A percentile compares a stretch with the other conserved stretches of the same genome.
phyloP scores from a whole-genome alignment of 2,113 vertebrate genomes.

The Dasyurus viverrinus region DNA sequence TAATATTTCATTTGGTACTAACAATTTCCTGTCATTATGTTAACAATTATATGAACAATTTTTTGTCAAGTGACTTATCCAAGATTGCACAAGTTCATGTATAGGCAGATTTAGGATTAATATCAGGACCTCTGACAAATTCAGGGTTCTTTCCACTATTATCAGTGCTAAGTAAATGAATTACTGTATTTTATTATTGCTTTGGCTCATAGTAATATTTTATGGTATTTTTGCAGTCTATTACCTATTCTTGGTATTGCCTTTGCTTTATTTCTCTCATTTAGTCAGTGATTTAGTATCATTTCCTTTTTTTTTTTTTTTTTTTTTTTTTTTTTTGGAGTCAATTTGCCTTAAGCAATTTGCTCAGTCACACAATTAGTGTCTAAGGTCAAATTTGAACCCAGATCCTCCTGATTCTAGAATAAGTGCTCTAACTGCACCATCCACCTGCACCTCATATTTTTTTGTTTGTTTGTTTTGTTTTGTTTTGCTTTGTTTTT shows the following conservation, averaged over 20 bases:
- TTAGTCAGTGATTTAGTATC: neutral
- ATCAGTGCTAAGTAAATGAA: neutral
- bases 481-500: no score
- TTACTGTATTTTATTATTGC: neutral
- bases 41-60: no score
- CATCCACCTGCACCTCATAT: neutral
- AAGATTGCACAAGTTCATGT: neutral
- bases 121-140: neutral
- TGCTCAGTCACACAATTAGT: no score
- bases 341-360: no score
- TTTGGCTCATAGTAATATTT: neutral
- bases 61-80: neutral
- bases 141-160: neutral
- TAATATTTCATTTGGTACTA: no score
- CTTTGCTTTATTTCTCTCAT: neutral
- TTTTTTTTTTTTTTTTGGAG: no score
- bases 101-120: neutral
- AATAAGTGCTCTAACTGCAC: no score
- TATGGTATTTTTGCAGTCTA: neutral
- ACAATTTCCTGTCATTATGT: no score
- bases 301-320: neutral
- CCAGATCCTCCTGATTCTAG: no score
- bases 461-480: no score
- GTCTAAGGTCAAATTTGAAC: no score
- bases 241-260: neutral